These are phyloP conservation scores for Platanista minor DNA, from an alignment of 2,113 vertebrate species.

Conservation along the genomic window DNA sequence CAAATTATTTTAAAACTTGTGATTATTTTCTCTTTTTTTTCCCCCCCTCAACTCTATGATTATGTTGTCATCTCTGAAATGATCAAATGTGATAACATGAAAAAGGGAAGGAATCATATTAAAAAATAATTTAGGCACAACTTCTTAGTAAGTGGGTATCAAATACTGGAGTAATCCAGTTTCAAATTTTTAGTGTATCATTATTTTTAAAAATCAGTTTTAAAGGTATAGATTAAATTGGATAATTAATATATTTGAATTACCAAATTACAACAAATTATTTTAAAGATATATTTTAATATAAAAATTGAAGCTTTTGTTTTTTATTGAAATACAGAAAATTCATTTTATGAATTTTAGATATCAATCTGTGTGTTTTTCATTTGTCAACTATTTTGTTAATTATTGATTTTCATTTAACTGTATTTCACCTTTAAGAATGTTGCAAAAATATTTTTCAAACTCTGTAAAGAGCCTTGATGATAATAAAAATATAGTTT, in stretches of 20 bases:
- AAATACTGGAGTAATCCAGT: constrained; percentile 16
- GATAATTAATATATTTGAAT: constrained; percentile 34
- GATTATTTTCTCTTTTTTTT: neutral
- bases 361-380: neutral
- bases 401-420: constrained; percentile 27
- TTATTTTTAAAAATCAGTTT: constrained; percentile 52
- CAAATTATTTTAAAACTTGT: constrained; percentile 29
- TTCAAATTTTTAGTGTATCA: constrained; percentile 44
- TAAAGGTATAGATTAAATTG: constrained; percentile 52
- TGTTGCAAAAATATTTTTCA: constrained; percentile 23
- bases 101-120: constrained; percentile 20
- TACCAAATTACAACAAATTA: neutral
- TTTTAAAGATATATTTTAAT: constrained; percentile 31
- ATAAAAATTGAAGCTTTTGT: constrained; percentile 36
- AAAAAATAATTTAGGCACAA: neutral
- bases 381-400: constrained; percentile 15
- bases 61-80: constrained; percentile 41
- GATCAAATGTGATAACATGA: constrained; percentile 27
- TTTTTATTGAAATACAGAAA: constrained; percentile 37
- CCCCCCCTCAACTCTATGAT: neutral
- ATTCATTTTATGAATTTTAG: constrained; percentile 21
- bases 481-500: constrained; percentile 42
- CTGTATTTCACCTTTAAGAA: constrained; percentile 37
- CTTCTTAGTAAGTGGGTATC: neutral
- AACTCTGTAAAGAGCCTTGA: constrained; percentile 50